phyloP scores from a whole-genome alignment of 2,113 vertebrate species.

The Pampusana beccarii region DNA sequence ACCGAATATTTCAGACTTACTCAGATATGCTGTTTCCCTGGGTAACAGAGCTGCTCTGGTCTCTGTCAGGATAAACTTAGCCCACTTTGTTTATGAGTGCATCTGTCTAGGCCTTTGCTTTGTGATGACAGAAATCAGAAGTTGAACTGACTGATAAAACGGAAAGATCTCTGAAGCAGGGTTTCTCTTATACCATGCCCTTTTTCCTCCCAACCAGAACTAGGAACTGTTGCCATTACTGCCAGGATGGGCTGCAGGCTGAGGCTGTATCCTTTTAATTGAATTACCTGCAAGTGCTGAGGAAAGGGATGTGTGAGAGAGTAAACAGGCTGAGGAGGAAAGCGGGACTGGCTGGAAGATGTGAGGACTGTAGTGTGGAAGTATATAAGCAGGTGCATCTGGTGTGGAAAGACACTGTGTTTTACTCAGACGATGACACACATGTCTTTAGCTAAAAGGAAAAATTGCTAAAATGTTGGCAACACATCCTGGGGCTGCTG shows the following conservation, averaged over 20 bases:
- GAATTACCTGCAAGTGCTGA: background rate
- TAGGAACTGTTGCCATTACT: background rate
- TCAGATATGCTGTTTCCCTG: background rate
- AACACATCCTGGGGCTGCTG: background rate
- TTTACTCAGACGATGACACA: background rate
- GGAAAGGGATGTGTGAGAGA: background rate
- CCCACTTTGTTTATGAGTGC: background rate
- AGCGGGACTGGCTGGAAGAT: background rate
- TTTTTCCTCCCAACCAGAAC: background rate
- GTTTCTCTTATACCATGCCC: background rate
- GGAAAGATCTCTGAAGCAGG: background rate
- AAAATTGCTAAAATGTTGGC: background rate
- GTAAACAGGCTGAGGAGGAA: background rate
- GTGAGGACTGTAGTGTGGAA: background rate
- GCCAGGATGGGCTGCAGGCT: background rate
- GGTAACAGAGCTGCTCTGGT: background rate
- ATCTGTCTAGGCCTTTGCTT: background rate
- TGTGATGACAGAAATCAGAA: background rate
- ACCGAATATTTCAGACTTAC: background rate
- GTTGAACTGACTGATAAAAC: background rate
- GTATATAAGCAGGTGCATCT: background rate
- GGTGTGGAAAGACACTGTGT: background rate
- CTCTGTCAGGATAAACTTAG: background rate
- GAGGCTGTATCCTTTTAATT: background rate
- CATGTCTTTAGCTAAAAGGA: background rate